Evolutionary conservation across 1,140 invertebrate species (phyloP), one percentile per base, ranked within the genome.

Genomic region (Sipha flava): DNA sequence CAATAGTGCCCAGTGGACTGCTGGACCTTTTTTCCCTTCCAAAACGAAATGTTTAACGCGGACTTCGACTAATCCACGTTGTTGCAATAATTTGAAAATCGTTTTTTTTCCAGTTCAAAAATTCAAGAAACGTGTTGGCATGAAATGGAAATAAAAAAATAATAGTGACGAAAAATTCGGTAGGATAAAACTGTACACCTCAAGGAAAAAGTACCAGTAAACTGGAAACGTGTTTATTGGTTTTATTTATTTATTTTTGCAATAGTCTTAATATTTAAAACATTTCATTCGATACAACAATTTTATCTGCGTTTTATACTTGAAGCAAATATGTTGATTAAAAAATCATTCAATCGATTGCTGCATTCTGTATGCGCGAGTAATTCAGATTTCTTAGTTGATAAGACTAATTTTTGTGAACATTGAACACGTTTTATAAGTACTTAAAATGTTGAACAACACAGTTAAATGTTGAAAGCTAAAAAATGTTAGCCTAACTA

Each of bases 131-230:
- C 72, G 47, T 75, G 47, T 52, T 7, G 29, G 47, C 18, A 73
- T 75, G 45, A 54, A 75, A 52, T 59, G 49, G 62, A 49, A 72
- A 70, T 34, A 75, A 77, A 80, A 62, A 66, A 66, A 80, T 73
- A 57, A 54, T 73, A 54, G 16, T 14, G 0, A 54, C 26, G n/a
- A n/a, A 40, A 66, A 40, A 66, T 34, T n/a, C 18, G 12, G 34
- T 14, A 40, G 40, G n/a, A 40, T 18, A 66, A 43, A n/a, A 40
- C 3, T 54, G 7, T 54, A 26, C 31, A 66, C n/a, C n/a, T n/a
- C n/a, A 66, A 16, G 34, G 3, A 34, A 64, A 64, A 64, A n/a
- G 31, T 34, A 9, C 4, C 14, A 12, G 57, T 16, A 59, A 31
- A 16, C 29, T 7, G 21, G n/a, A n/a, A 1, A 18, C 59, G 40